Percentiles rank a stretch among this genome's conserved stretches.
These are phyloP conservation scores for Bradypodion pumilum DNA, from an alignment of 2,797 vertebrate genomes.

Conservation along the genomic window DNA sequence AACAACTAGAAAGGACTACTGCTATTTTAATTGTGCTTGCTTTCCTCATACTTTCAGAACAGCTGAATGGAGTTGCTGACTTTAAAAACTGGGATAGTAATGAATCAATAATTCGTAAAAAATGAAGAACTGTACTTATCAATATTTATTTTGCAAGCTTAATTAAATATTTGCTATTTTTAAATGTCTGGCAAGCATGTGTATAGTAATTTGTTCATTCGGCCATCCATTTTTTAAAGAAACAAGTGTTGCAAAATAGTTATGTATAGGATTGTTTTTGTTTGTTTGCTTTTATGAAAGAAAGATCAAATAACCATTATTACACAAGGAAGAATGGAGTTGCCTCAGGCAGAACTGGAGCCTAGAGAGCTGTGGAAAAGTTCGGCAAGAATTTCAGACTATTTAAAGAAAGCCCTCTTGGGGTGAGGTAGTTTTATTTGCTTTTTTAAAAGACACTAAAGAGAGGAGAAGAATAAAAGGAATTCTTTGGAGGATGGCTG, in stretches of 20 bases:
- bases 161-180: neutral
- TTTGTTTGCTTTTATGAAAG: slow-evolving; percentile 9
- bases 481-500: neutral
- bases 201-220: neutral
- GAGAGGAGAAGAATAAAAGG: too few species aligned
- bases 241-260: neutral
- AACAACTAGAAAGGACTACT: too few species aligned
- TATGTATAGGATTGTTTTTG: neutral
- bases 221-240: neutral
- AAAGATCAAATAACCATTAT: neutral
- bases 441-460: neutral
- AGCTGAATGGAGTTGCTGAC: too few species aligned
- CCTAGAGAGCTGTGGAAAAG: neutral
- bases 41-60: too few species aligned
- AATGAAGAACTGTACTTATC: neutral
- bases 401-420: neutral
- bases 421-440: neutral
- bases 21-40: too few species aligned
- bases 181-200: neutral
- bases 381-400: neutral
- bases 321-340: neutral
- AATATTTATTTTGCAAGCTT: neutral
- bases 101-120: neutral
- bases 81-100: neutral
- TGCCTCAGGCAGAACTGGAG: neutral